Evolutionary conservation across 2,797 vertebrate species (phyloP), one percentile per base, ranked within the genome.

Genomic region (Phoebastria nigripes): DNA sequence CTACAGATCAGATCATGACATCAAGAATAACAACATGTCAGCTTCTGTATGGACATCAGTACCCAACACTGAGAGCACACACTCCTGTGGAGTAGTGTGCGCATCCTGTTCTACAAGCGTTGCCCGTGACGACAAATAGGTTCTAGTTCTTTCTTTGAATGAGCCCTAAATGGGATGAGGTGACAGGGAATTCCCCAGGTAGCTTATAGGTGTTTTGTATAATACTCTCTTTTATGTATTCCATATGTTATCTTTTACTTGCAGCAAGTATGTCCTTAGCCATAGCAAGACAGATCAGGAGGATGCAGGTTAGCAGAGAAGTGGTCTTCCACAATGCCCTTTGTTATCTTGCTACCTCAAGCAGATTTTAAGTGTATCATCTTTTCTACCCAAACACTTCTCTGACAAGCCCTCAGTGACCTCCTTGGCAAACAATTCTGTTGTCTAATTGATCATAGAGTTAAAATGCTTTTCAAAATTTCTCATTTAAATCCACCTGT

Each of bases 81-180:
- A 5, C 21, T 61, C 22, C 15, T 0, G 0, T 15, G 4, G 2
- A 56, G 67, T 6, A 37, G 15, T 8, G 18, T 13, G 8, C 1
- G 0, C 46, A 46, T 52, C 59, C 12, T 79, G 26, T 55, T 55
- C 47, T 28, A 46, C 46, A 52, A 39, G 28, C 11, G 5, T 5
- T 56, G 39, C 11, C 33, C 24, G 18, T 18, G 22, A 52, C 1
- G 2, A 78, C 22, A 79, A 39, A 59, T 1, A 54, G 17, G 80
- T 39, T 17, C 33, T 22, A 52, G 19, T 39, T 26, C 63, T 94
- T 71, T 62, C 59, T 81, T 86, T 62, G 17, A 69, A 82, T 35
- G 6, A 76, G 3, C 15, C 56, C 21, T 37, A n/a, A 66, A 47
- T 2, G 4, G 26, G 39, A 44, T 39, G 41, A 81, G 8, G 62